phyloP scores from a whole-genome alignment of 2,888 invertebrate species.

The Drosophila anomalipes region DNA sequence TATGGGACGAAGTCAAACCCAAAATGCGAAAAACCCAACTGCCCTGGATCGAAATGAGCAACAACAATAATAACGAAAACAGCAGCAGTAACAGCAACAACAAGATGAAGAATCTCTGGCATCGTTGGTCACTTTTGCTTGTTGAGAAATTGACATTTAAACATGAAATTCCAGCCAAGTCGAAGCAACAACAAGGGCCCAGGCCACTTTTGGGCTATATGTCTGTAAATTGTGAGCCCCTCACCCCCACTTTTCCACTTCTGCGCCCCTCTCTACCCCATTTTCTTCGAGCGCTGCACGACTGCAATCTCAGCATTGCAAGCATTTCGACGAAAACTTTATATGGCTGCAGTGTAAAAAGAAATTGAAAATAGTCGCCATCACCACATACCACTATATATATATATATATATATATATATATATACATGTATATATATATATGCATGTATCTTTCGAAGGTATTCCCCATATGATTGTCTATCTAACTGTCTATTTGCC shows the following conservation, averaged over 20 bases:
- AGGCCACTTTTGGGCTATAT: slow-evolving; percentile 66
- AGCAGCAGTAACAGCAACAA: slow-evolving; percentile 33
- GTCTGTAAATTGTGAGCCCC: slow-evolving; percentile 29
- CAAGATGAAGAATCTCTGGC: slow-evolving; percentile 22
- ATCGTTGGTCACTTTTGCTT: slow-evolving; percentile 73
- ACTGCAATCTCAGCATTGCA: slow-evolving; percentile 76
- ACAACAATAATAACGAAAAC: slow-evolving; percentile 29
- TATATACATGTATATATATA: slow-evolving; percentile 18
- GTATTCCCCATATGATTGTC: slow-evolving; percentile 72
- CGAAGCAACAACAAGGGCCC: slow-evolving; percentile 62
- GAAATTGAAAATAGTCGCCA: slow-evolving; percentile 71
- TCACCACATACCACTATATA: neutral
- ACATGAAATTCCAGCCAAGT: slow-evolving; percentile 73
- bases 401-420: neutral
- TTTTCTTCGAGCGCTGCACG: slow-evolving; percentile 50
- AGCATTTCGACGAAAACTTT: slow-evolving; percentile 69
- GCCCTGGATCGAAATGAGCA: slow-evolving; percentile 19
- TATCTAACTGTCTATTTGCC: slow-evolving; percentile 64
- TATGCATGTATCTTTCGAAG: slow-evolving; percentile 40
- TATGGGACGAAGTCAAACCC: slow-evolving; percentile 31
- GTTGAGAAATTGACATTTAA: slow-evolving; percentile 80
- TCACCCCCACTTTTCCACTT: neutral
- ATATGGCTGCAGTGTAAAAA: slow-evolving; percentile 69
- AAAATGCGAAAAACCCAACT: slow-evolving; percentile 29
- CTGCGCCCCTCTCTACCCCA: neutral